Evolutionary conservation across 2,888 invertebrate species (phyloP), one percentile per base, ranked within the genome.

Genomic region (Parascotia fuliginaria): DNA sequence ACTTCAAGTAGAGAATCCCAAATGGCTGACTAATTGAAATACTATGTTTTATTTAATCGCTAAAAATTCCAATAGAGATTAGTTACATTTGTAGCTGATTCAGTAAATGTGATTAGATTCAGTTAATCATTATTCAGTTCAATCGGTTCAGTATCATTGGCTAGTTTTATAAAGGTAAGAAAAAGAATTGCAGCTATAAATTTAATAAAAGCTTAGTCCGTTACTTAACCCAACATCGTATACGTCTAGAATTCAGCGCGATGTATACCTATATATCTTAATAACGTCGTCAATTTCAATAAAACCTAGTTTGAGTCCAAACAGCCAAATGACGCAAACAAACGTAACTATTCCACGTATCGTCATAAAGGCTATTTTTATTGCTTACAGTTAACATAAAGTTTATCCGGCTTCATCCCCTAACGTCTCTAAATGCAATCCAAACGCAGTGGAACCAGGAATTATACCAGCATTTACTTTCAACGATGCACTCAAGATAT

Each of bases 311-410:
- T 62, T 67, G 73, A 77, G 67, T 69, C 62, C 70, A 64, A 77
- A 81, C 73, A 64, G 73, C 70, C 63, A 75, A 81, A 75, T 79
- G 80, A 82, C 72, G 75, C 80, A 77, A 75, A 80, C 80, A 85
- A 81, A 79, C 82, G 81, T 81, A 88, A 81, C 82, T 85, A 89
- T 87, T 87, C 85, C 90, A 89, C 89, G 90, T 89, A 87, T 83
- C 80, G 85, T 85, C 86, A 85, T 91, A 89, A 90, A 90, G 87
- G 87, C 85, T 81, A 89, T 89, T 91, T 90, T 91, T 91, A 91
- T 90, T 80, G 86, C 85, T 76, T 71, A 79, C 87, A 81, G 87
- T 89, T 85, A 85, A 86, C 87, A 89, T 89, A 89, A 90, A 91
- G 74, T 87, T 85, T 81, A 89, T 89, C 85, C 85, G 70, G 80